These are phyloP conservation scores for Eremophila alpestris DNA, from an alignment of 2,797 vertebrate genomes.

Conservation along the genomic window DNA sequence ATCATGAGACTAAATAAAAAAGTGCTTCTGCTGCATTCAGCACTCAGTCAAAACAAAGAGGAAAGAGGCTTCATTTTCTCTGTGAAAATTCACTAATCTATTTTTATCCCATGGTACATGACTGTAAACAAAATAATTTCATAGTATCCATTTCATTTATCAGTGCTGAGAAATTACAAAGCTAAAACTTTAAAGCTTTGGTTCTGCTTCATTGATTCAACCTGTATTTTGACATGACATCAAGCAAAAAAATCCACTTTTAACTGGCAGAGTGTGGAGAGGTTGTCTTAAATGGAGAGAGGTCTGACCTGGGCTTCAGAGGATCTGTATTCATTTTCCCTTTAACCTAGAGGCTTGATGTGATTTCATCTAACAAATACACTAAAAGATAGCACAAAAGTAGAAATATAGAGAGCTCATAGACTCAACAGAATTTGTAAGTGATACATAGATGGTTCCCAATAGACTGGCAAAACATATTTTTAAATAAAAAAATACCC, in stretches of 20 bases:
- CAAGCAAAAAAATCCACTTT: neutral
- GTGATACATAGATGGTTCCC: neutral
- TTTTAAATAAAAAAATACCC: neutral
- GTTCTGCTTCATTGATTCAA: neutral
- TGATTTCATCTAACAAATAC: neutral
- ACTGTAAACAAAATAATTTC: neutral
- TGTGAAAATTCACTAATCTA: neutral
- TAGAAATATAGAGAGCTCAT: neutral
- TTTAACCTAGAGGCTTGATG: neutral
- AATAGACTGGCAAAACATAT: neutral
- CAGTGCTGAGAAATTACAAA: neutral
- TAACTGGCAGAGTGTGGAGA: neutral
- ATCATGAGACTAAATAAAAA: neutral
- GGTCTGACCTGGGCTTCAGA: constrained; percentile 1
- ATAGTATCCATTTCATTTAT: neutral
- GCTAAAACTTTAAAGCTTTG: neutral
- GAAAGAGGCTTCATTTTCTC: neutral
- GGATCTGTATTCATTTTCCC: neutral
- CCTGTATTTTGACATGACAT: constrained; percentile 3
- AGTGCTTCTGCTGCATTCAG: neutral
- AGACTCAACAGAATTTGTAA: neutral
- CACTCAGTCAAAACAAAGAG: neutral
- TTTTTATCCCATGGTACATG: neutral
- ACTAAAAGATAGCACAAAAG: neutral
- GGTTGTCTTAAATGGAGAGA: neutral